Base-by-base conservation (phyloP, 53 echinoderm and acorn worm genomes). In the Echinarachnius parma region DNA sequence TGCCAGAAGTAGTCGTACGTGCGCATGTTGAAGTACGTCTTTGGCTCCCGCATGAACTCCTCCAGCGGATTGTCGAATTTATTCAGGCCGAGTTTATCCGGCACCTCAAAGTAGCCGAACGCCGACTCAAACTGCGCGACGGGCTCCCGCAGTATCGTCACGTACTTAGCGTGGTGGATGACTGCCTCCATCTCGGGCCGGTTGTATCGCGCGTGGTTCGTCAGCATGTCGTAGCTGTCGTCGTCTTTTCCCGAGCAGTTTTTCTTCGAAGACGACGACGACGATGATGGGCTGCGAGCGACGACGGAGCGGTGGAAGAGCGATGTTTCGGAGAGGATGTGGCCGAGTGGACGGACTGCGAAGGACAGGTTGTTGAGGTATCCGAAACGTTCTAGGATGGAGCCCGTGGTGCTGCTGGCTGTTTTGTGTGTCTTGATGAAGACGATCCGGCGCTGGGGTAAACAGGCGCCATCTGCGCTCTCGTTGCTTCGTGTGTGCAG, bases 81-180 rank as follows among this genome's bases (percentile, higher is more conserved):
- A 4, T 24, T 9, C 46, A 86, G 44, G 1, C 81, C 69, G 21
- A 86, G 71, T 18, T 66, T 66, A 2, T 46, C 58, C 4, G 83
- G 79, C 46, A 88, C 71, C 39, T 84, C 64, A 60, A 79, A 88
- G 42, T 88, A 88, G 18, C 83, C 84, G 30, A 88, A 88, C 20
- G 83, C 75, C 19, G 88, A 88, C 55, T 83, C 88, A 37, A 84
- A 67, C 47, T 88, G 88, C 9, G 80, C 61, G 21, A 79, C 76
- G 30, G 88, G 88, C 37, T 84, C 79, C 10, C 88, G 67, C 22
- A 88, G 59, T 16, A 88, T 84, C n/a, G 88, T 88, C 3, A 88
- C 31, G 56, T 80, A 88, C n/a, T 75, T 88, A 42, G 88, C 88
- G 28, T 76, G 64, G 27, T 82, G 87, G 34, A 87, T 64, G 24